A percentile compares a stretch with the other conserved stretches of the same genome.
phyloP scores from a whole-genome alignment of 2,888 invertebrate species.

The Tachina lurida region DNA sequence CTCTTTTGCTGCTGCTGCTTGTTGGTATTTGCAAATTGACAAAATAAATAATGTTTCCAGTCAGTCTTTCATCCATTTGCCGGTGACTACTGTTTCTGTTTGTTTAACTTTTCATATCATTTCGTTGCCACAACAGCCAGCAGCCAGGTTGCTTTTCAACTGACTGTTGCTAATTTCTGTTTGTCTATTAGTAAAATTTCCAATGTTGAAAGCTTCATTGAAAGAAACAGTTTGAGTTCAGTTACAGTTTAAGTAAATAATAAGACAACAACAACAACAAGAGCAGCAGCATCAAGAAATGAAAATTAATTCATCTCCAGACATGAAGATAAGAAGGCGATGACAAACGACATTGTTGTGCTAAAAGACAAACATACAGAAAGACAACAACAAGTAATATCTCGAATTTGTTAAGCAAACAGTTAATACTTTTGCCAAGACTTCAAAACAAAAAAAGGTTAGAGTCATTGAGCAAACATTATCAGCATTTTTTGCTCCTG shows the following conservation, averaged over 20 bases:
- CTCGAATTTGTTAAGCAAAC: conserved; percentile 69
- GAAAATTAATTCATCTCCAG: conserved; percentile 52
- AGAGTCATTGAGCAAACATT: conserved; percentile 58
- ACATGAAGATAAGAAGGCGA: conserved; percentile 54
- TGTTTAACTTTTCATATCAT: conserved; percentile 49
- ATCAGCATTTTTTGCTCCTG: not conserved
- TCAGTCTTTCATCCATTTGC: conserved; percentile 71
- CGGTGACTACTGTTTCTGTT: conserved; percentile 65
- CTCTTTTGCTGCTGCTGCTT: conserved; percentile 17
- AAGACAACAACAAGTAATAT: conserved; percentile 58
- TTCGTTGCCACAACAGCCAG: conserved; percentile 20
- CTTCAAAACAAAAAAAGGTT: conserved; percentile 9
- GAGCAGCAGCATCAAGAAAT: conserved; percentile 18
- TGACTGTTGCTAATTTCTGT: conserved; percentile 71
- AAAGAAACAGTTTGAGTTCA: conserved; percentile 62
- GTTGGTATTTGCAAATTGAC: conserved; percentile 77
- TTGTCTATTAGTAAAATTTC: conserved; percentile 67
- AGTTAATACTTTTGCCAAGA: conserved; percentile 38
- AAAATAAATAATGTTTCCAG: conserved; percentile 79
- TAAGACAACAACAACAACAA: not conserved
- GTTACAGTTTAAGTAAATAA: conserved; percentile 54
- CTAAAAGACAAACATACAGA: conserved; percentile 27
- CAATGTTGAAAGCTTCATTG: conserved; percentile 70
- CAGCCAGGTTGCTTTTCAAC: conserved; percentile 30
- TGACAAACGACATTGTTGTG: conserved; percentile 67